Evolutionary conservation across 1,140 invertebrate species (phyloP), one percentile per base, ranked within the genome.

Genomic region (Reticulitermes speratus): DNA sequence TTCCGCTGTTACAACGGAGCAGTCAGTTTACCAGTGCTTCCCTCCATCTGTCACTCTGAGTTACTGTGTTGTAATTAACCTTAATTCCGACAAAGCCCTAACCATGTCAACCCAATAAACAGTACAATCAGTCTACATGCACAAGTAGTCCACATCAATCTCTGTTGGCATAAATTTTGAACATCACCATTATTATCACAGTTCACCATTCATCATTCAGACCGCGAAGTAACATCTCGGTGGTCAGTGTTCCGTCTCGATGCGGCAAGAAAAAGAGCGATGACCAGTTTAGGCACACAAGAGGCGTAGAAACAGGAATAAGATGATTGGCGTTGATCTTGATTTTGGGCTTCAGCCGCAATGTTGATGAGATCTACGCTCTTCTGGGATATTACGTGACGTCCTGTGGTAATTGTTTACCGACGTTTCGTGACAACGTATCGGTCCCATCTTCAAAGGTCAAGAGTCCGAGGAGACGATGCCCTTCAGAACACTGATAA

Each of bases 21-120:
- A 75, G 65, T 75, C 65, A 75, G 11, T 16, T 6, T 65, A 19
- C 59, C 21, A 21, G 59, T 7, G 59, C n/a, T 75, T 75, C 65
- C 65, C 65, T 75, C 65, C 65, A 75, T 75, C 65, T 75, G 65
- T 75, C 65, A 75, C 65, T 75, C 65, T 75, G 65, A 75, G 14
- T 75, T 75, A 75, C 65, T 30, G 25, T 75, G 65, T 75, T 75
- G 65, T 75, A 75, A 75, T 75, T 75, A 75, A 75, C 65, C 65
- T 75, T 75, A 75, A 75, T 75, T 65, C 65, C 65, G 65, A 75
- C 65, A 75, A 75, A 75, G 65, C 65, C n/a, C 65, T 75, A 75
- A 75, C 65, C 65, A 75, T 75, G 65, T 30, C 65, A 75, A 75
- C 65, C 65, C 65, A 75, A 75, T 75, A 75, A 75, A 75, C 65